phyloP scores from a whole-genome alignment of 2,113 vertebrate species.

The Zingel zingel region DNA sequence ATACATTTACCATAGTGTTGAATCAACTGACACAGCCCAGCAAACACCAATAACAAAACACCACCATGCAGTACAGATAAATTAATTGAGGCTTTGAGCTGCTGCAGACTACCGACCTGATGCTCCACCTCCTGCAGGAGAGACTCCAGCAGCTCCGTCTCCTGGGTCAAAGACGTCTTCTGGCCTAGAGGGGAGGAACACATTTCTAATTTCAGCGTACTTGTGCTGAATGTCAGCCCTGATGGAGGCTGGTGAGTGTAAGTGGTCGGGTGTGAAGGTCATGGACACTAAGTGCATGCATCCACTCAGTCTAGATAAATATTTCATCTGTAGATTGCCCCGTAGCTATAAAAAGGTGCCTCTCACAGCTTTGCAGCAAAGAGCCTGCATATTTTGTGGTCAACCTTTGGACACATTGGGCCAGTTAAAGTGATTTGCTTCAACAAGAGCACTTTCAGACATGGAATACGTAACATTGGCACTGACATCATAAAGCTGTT shows the following conservation, averaged over 20 bases:
- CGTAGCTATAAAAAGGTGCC: conserved; percentile 47
- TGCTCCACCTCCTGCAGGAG: conserved; percentile 98
- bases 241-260: conserved; percentile 49
- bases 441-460: neutral
- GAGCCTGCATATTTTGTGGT: conserved; percentile 20
- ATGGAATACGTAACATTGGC: neutral
- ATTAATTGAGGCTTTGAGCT: conserved; percentile 12
- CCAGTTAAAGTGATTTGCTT: conserved; percentile 1
- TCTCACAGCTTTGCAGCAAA: conserved; percentile 28
- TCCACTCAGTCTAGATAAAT: conserved; percentile 66
- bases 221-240: conserved; percentile 46
- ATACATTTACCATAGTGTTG: neutral
- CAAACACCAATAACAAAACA: neutral
- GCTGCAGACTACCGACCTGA: conserved; percentile 86
- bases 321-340: conserved; percentile 57
- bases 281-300: conserved; percentile 46
- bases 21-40: neutral
- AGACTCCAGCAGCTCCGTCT: conserved; percentile 98
- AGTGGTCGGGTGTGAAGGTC: conserved; percentile 37
- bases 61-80: neutral
- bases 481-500: neutral
- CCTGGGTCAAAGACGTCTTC: conserved; percentile 98
- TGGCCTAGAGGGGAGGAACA: conserved; percentile 87
- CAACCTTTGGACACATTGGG: conserved; percentile 16
- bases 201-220: conserved; percentile 70